Base-by-base conservation (phyloP, 2,888 invertebrate genomes). In the Copidosoma aretas region DNA sequence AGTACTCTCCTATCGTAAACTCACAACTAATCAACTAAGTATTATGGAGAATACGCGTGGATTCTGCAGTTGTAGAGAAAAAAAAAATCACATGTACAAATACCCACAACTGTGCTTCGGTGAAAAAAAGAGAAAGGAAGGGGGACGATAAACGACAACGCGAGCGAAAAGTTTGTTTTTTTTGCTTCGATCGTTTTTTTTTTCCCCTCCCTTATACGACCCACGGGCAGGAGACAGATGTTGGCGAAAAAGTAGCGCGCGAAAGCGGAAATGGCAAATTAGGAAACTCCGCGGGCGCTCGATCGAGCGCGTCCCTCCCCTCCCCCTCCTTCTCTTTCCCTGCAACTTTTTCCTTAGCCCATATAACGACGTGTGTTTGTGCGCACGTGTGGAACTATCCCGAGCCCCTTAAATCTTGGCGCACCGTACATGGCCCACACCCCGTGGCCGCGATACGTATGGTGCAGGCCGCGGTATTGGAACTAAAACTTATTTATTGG, bases 401-500 rank as follows among this genome's bases (percentile, higher is more conserved):
- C 4, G 32, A 32, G 8, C 32, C 32, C 52, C 46, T 52, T 69
- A 65, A 65, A 66, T 69, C 71, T 68, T 71, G 10, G 52, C 19
- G 43, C 15, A 46, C 15, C 43, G 43, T 46, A 17, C 17, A n/a
- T n/a, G n/a, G n/a, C n/a, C n/a, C n/a, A n/a, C n/a, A n/a, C n/a
- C n/a, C n/a, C n/a, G n/a, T n/a, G n/a, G n/a, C n/a, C n/a, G n/a
- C n/a, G n/a, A n/a, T n/a, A n/a, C n/a, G n/a, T n/a, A n/a, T 3
- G 15, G 43, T 17, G 43, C 43, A 14, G 41, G 41, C n/a, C n/a
- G n/a, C 8, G 32, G 32, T 32, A 32, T 32, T 32, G 32, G 52
- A 10, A n/a, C 32, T 74, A 73, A 73, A 75, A 71, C 66, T 73
- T 75, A 75, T 74, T 75, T 75, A 75, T 73, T 68, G 71, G 72